Evolutionary conservation across 2,888 invertebrate genomes (phyloP).

Genomic region (Athripsodes cinereus): DNA sequence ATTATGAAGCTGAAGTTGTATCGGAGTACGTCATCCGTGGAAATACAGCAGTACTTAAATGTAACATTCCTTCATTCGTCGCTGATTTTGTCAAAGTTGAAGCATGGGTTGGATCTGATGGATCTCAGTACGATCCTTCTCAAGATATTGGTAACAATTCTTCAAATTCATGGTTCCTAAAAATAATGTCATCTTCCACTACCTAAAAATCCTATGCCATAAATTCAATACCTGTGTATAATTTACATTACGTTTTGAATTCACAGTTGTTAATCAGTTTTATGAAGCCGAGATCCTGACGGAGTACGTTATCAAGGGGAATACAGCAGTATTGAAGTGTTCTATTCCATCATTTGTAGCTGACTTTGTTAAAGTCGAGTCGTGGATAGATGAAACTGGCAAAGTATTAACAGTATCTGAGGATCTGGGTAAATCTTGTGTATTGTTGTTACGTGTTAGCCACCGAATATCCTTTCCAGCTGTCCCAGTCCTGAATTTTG

Average conservation of each 20-base stretch:
- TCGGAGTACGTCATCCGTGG: constrained; percentile 87
- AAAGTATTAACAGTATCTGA: constrained; percentile 20
- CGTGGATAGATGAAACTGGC: constrained; percentile 60
- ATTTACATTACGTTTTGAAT: constrained; percentile 21
- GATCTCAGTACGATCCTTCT: constrained; percentile 63
- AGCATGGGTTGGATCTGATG: constrained; percentile 67
- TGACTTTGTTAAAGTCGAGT: constrained; percentile 85
- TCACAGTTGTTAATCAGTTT: constrained; percentile 77
- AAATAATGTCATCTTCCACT: not conserved
- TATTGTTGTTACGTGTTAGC: not conserved
- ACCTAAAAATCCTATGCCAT: not conserved
- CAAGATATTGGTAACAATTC: constrained; percentile 62
- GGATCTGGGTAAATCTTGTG: constrained; percentile 24
- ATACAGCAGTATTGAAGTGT: constrained; percentile 82
- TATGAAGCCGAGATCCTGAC: constrained; percentile 85
- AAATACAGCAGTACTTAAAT: constrained; percentile 81
- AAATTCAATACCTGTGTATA: too few species aligned
- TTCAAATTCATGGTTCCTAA: not conserved
- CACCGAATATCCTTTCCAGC: not conserved
- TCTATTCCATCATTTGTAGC: constrained; percentile 87
- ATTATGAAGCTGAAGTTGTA: constrained; percentile 82
- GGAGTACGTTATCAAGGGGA: constrained; percentile 85
- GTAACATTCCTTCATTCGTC: constrained; percentile 85
- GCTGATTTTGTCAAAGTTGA: constrained; percentile 87
- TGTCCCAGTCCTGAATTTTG: not conserved